Conservation (phyloP, 2,888 invertebrate genomes). For the Neocrepidodera transversa region DNA sequence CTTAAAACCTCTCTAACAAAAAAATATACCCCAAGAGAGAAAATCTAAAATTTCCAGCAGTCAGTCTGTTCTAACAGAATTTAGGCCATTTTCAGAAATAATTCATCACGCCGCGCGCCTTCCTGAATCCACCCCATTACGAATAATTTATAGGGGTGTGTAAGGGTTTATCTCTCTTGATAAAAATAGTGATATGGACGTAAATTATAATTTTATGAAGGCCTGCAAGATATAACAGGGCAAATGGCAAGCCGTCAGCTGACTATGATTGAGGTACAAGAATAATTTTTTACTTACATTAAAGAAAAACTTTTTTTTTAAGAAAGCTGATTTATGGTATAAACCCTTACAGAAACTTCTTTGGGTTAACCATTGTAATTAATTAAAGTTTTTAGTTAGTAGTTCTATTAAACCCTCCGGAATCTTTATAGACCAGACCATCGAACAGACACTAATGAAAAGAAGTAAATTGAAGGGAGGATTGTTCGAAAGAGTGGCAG, state of each 20-base stretch:
- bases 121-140: slow-evolving; percentile 46
- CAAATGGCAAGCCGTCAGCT: slow-evolving; percentile 22
- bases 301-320: background rate
- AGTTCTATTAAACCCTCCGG: too few relatives aligned
- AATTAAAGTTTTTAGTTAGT: too few relatives aligned
- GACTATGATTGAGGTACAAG: slow-evolving; percentile 21
- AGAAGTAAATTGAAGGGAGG: background rate
- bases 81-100: slow-evolving; percentile 46
- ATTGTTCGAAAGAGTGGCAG: too few relatives aligned
- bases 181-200: slow-evolving; percentile 32
- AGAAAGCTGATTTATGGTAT: too few relatives aligned
- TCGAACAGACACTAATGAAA: background rate
- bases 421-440: background rate
- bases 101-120: slow-evolving; percentile 48
- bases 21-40: slow-evolving; percentile 27
- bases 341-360: too few relatives aligned
- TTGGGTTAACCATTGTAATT: too few relatives aligned
- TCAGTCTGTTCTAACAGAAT: slow-evolving; percentile 52
- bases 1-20: background rate
- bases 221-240: slow-evolving; percentile 22
- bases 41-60: slow-evolving; percentile 42
- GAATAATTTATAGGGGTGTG: slow-evolving; percentile 53
- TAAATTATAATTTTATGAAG: slow-evolving; percentile 32
- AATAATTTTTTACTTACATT: background rate
- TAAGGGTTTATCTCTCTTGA: slow-evolving; percentile 47